Conservation (phyloP, 1,140 invertebrate genomes). For the Drosophila nigromelanica region DNA sequence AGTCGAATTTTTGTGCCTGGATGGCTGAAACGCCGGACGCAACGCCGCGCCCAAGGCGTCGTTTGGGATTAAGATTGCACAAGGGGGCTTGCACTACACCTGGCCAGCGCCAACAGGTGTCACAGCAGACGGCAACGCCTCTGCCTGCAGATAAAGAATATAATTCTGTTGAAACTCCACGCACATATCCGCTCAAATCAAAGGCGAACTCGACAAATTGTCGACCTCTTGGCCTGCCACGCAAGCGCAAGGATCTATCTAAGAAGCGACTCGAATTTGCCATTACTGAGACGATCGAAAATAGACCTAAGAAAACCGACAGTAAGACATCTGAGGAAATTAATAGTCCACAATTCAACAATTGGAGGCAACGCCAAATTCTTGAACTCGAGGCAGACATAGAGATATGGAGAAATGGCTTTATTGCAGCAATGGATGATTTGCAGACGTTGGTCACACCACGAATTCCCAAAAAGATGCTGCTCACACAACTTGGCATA, state of each 20-base stretch:
- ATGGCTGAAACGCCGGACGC: constrained; percentile 16
- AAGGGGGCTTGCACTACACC: constrained; percentile 27
- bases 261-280: constrained; percentile 65
- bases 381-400: constrained; percentile 55
- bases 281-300: background rate
- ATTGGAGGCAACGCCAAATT: constrained; percentile 34
- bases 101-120: constrained; percentile 6
- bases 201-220: constrained; percentile 40
- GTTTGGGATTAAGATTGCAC: constrained; percentile 21
- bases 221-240: constrained; percentile 56
- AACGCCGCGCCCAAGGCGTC: constrained; percentile 28
- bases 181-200: constrained; percentile 6
- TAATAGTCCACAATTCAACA: background rate
- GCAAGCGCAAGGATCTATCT: constrained; percentile 41
- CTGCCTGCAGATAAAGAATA: background rate
- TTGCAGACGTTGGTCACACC: constrained; percentile 47
- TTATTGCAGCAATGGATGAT: constrained; percentile 54
- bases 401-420: constrained; percentile 57
- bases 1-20: background rate
- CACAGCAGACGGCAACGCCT: constrained; percentile 2
- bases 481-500: constrained; percentile 54
- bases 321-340: background rate
- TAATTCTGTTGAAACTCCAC: constrained; percentile 34
- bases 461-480: constrained; percentile 18
- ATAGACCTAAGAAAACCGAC: background rate